phyloP scores from a whole-genome alignment of 2,888 invertebrate genomes.

The Timema cristinae region DNA sequence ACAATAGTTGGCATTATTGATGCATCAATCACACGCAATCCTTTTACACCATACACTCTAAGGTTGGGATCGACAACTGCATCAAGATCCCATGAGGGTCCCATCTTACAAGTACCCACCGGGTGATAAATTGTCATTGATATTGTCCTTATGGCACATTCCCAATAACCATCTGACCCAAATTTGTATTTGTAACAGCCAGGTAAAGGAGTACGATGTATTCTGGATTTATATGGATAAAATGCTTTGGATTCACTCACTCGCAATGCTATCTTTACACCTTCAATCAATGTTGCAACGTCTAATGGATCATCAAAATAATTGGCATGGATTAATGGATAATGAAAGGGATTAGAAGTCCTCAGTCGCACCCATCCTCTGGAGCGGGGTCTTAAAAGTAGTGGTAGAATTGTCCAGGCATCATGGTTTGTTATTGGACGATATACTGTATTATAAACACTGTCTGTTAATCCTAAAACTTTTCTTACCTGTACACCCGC shows the following conservation, averaged over 20 bases:
- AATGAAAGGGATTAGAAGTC: slow-evolving; percentile 78
- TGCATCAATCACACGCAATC: slow-evolving; percentile 79
- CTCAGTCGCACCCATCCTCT: slow-evolving; percentile 71
- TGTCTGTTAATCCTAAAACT: slow-evolving; percentile 77
- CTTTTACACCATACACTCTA: slow-evolving; percentile 67
- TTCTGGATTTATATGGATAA: slow-evolving; percentile 71
- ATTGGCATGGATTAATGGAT: slow-evolving; percentile 87
- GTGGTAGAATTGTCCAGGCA: slow-evolving; percentile 81
- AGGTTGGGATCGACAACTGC: slow-evolving; percentile 81
- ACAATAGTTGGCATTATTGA: slow-evolving; percentile 86
- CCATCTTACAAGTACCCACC: slow-evolving; percentile 86
- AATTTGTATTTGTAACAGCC: slow-evolving; percentile 71
- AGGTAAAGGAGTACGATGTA: slow-evolving; percentile 72
- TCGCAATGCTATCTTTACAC: slow-evolving; percentile 44
- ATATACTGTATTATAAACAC: slow-evolving; percentile 73
- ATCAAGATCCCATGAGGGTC: slow-evolving; percentile 67
- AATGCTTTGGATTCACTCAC: slow-evolving; percentile 74
- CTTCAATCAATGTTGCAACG: slow-evolving; percentile 77
- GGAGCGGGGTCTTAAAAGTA: slow-evolving; percentile 74
- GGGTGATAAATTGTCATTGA: slow-evolving; percentile 91
- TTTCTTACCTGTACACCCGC: slow-evolving; percentile 60
- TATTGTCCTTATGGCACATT: slow-evolving; percentile 80
- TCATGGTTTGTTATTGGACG: slow-evolving; percentile 72
- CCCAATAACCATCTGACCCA: slow-evolving; percentile 77
- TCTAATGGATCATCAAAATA: slow-evolving; percentile 81